phyloP scores from a whole-genome alignment of 2,113 vertebrate genomes.

The Oncorhynchus mykiss region DNA sequence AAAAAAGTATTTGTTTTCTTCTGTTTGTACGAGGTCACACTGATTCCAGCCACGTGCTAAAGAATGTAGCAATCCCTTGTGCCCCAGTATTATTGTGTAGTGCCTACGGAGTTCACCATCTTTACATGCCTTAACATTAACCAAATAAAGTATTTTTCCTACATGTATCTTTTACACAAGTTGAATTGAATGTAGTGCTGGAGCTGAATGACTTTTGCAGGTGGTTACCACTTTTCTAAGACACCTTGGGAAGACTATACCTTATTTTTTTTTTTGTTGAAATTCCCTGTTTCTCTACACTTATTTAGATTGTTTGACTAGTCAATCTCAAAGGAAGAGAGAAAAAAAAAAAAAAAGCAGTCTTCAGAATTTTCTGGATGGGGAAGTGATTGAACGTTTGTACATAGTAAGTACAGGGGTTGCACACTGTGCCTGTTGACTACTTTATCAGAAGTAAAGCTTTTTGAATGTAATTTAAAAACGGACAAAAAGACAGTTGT shows the following conservation, averaged over 20 bases:
- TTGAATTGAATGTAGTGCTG: conserved; percentile 94
- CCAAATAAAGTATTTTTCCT: conserved; percentile 98
- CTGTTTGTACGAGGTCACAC: conserved; percentile 79
- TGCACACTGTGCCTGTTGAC: conserved; percentile 96
- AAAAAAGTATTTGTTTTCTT: conserved; percentile 78
- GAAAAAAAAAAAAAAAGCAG: background rate
- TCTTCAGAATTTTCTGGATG: too few relatives aligned
- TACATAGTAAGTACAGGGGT: conserved; percentile 77
- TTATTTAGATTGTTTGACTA: conserved; percentile 43
- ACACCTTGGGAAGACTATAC: conserved; percentile 55
- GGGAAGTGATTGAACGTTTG: too few relatives aligned
- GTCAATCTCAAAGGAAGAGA: conserved; percentile 34
- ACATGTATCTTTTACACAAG: conserved; percentile 81
- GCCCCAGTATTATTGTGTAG: conserved; percentile 88
- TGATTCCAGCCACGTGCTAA: conserved; percentile 84
- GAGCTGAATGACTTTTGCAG: conserved; percentile 77
- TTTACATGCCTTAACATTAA: conserved; percentile 95
- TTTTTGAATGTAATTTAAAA: conserved; percentile 97
- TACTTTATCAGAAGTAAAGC: conserved; percentile 98
- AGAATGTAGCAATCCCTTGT: conserved; percentile 97
- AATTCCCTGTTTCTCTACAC: conserved; percentile 57
- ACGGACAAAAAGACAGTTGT: conserved; percentile 90
- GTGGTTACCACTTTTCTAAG: conserved; percentile 83
- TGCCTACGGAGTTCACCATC: conserved; percentile 88
- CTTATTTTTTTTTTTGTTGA: conserved; percentile 20